Percentiles rank a stretch among this genome's conserved stretches.
Evolutionary conservation across 1,140 invertebrate species (phyloP).

Genomic region (Vollenhovia emeryi): DNA sequence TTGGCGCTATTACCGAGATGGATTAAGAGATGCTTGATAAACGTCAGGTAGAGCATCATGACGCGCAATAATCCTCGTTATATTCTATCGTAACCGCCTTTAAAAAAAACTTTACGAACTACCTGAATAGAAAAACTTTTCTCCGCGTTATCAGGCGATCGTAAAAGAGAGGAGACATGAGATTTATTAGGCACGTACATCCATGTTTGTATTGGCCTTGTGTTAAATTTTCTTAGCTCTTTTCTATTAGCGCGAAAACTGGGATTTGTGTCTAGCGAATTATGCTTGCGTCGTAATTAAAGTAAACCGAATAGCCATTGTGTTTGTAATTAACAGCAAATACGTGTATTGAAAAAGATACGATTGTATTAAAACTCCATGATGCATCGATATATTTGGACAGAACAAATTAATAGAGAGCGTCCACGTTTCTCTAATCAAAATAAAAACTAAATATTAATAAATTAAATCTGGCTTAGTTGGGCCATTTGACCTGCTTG

Average conservation of each 20-base stretch:
- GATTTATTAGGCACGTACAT: background rate
- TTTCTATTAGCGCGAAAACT: background rate
- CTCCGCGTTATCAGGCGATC: background rate
- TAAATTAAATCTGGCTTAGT: background rate
- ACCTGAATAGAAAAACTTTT: background rate
- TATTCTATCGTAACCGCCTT: background rate
- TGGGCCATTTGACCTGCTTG: too few species aligned
- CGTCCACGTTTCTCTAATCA: background rate
- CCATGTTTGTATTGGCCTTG: background rate
- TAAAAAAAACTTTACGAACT: background rate
- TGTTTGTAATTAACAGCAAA: constrained; percentile 17
- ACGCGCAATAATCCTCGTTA: constrained; percentile 1
- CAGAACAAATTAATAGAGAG: too few species aligned
- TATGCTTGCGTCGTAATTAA: background rate
- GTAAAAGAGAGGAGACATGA: background rate
- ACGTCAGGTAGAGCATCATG: constrained; percentile 16
- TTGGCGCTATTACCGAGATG: constrained; percentile 30
- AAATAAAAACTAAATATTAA: background rate
- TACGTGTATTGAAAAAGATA: background rate
- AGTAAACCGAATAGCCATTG: background rate
- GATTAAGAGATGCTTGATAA: constrained; percentile 50
- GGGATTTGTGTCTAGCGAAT: background rate
- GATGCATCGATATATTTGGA: background rate
- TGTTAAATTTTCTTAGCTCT: background rate
- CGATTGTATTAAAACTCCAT: background rate